These are phyloP conservation scores for Eonycteris spelaea DNA, from an alignment of 2,113 vertebrate species.

Conservation along the genomic window DNA sequence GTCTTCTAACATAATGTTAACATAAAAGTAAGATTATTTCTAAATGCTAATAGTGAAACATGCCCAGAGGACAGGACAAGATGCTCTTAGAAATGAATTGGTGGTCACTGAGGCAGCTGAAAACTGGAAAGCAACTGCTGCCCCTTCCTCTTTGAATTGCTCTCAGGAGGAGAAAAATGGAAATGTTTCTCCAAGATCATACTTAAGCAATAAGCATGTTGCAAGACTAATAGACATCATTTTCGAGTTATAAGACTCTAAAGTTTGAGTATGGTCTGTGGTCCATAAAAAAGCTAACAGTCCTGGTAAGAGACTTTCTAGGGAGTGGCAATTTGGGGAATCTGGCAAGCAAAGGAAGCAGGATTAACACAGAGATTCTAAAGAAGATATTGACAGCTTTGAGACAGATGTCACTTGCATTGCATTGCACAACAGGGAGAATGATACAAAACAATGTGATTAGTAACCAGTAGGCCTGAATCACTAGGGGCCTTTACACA, in stretches of 20 bases:
- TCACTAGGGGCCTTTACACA: conserved; percentile 48
- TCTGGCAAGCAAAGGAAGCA: conserved; percentile 7
- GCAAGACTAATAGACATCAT: background rate
- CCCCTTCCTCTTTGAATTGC: background rate
- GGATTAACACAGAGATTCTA: conserved; percentile 47
- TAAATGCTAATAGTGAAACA: background rate
- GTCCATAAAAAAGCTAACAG: background rate
- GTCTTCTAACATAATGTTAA: background rate
- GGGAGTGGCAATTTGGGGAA: background rate
- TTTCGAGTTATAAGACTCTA: background rate
- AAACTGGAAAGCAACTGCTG: background rate
- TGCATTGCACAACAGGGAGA: conserved; percentile 17
- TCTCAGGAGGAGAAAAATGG: background rate
- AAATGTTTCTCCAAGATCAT: background rate
- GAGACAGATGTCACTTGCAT: conserved; percentile 57
- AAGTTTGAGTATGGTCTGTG: background rate
- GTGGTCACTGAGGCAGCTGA: background rate
- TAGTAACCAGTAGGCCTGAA: conserved; percentile 43
- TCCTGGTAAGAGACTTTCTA: background rate
- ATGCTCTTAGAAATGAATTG: background rate
- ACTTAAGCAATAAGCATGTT: background rate
- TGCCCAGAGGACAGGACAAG: background rate
- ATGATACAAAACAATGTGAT: conserved; percentile 66
- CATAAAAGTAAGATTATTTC: conserved; percentile 36
- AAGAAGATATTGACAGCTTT: conserved; percentile 60